A percentile compares a stretch with the other conserved stretches of the same genome.
phyloP scores from a whole-genome alignment of 2,113 vertebrate genomes.

The Mustela lutreola region DNA sequence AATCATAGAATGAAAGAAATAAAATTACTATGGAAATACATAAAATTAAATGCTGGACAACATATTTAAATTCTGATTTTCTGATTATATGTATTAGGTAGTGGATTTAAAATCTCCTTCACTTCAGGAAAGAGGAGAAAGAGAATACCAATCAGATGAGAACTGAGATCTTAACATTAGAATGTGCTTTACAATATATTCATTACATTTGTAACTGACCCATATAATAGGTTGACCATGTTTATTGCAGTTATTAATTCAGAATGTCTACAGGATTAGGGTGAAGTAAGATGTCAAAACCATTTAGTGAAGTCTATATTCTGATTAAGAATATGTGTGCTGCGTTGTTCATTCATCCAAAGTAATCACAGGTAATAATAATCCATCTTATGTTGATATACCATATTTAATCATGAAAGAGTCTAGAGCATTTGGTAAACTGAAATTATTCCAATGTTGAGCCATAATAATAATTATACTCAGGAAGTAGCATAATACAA shows the following conservation, averaged over 20 bases:
- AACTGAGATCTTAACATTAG: slow-evolving; percentile 72
- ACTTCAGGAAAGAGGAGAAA: slow-evolving; percentile 68
- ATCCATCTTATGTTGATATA: slow-evolving; percentile 61
- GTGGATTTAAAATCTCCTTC: slow-evolving; percentile 66
- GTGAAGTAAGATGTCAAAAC: slow-evolving; percentile 78
- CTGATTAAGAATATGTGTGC: slow-evolving; percentile 74
- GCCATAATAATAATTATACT: slow-evolving; percentile 19
- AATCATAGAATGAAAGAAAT: slow-evolving; percentile 47
- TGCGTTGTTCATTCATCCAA: slow-evolving; percentile 72
- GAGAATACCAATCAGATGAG: slow-evolving; percentile 67
- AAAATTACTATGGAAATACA: slow-evolving; percentile 12
- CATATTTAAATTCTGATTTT: slow-evolving; percentile 72
- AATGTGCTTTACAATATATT: slow-evolving; percentile 76
- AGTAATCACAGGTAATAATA: slow-evolving; percentile 65
- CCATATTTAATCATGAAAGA: slow-evolving; percentile 67
- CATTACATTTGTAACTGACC: slow-evolving; percentile 84
- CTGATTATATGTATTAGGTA: slow-evolving; percentile 66
- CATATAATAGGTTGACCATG: slow-evolving; percentile 81
- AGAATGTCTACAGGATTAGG: slow-evolving; percentile 69
- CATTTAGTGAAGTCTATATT: slow-evolving; percentile 81
- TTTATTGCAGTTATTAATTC: slow-evolving; percentile 82
- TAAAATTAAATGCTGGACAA: slow-evolving; percentile 63
- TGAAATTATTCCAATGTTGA: slow-evolving; percentile 59
- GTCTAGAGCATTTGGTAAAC: slow-evolving; percentile 53
- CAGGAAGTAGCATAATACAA: slow-evolving; percentile 24